Evolutionary conservation across 1,140 invertebrate species (phyloP), one percentile per base, ranked within the genome.

Genomic region (Callitettix versicolor): DNA sequence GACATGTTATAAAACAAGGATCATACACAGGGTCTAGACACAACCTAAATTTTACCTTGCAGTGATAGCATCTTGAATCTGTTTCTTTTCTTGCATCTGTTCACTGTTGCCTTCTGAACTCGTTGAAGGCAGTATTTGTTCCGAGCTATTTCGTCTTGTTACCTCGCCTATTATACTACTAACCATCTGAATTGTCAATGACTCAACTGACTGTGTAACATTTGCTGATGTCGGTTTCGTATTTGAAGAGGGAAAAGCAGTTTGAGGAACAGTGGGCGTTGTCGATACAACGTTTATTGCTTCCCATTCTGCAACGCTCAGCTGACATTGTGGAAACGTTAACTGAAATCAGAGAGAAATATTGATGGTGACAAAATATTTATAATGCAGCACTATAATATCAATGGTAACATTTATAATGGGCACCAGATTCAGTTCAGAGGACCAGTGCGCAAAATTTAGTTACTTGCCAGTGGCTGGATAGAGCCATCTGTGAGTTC

Each of bases 121-220:
- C 26, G 26, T 30, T 30, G 26, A 30, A 30, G 26, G 26, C 9
- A 14, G 4, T 9, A 46, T 6, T 18, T 26, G 43, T 14, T 60
- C 66, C n/a, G 56, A 67, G 57, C 63, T 68, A 24, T 62, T 60
- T 55, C 63, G 61, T 54, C 63, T 69, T 52, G 67, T 65, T n/a
- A 74, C 69, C 63, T 76, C 71, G 17, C 71, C 73, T 49, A 76
- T 69, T 38, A 78, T 77, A 55, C 64, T 74, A 1, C 69, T 69
- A 22, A 77, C 73, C 54, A 78, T 70, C 62, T 75, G 69, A 62
- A 73, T 71, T 1, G 74, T 76, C 4, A 78, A 57, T 2, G 68
- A 67, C 53, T 76, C 74, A 46, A 76, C 68, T 1, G 74, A 75
- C 11, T 65, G 47, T 12, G 64, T 58, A 34, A 59, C 58, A 33